These are phyloP conservation scores for Panulirus ornatus DNA, from an alignment of 1,140 invertebrate genomes.

Conservation along the genomic window DNA sequence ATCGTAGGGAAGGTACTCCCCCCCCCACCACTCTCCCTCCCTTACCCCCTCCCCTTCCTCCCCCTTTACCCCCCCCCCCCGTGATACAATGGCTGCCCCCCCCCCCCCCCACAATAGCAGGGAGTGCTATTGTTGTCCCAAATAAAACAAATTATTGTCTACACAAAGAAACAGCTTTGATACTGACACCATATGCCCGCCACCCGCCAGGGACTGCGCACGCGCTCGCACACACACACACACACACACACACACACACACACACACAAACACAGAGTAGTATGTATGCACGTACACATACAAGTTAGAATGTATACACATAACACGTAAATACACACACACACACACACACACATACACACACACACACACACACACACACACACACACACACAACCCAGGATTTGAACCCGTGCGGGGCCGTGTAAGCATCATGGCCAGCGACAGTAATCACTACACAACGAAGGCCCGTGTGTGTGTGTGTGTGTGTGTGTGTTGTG, in stretches of 20 bases:
- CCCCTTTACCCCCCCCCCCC: neutral
- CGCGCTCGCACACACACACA: neutral
- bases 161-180: slow-evolving; percentile 60
- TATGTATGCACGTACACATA: slow-evolving; percentile 11
- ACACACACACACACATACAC: slow-evolving; percentile 19
- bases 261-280: neutral
- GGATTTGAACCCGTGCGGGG: neutral
- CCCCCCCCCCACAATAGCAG: no score
- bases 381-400: slow-evolving; percentile 15
- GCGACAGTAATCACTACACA: no score
- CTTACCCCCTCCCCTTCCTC: neutral
- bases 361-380: neutral
- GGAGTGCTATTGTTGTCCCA: slow-evolving; percentile 44
- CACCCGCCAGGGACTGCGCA: neutral
- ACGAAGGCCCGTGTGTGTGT: no score
- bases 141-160: slow-evolving; percentile 62
- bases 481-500: no score
- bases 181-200: slow-evolving; percentile 55
- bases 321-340: slow-evolving; percentile 11
- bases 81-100: slow-evolving; percentile 30
- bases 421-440: neutral
- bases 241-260: neutral
- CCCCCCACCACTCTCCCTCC: neutral
- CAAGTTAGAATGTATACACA: neutral
- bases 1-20: no score